These are phyloP conservation scores for Autographa gamma DNA, from an alignment of 2,888 invertebrate species.

Conservation along the genomic window DNA sequence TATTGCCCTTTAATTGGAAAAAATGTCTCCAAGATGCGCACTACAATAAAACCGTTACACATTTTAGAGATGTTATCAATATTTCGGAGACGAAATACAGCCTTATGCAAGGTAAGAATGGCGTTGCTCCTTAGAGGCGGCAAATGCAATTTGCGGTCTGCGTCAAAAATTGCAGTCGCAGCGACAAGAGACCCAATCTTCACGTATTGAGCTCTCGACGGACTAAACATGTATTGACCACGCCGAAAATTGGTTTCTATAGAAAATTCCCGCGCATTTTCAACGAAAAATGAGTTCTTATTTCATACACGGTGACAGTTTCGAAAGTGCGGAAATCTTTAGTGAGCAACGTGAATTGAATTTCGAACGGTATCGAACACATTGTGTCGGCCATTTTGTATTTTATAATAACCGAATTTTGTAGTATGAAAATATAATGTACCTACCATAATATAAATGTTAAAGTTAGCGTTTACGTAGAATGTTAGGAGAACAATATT, in stretches of 20 bases:
- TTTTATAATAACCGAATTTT: constrained; percentile 2
- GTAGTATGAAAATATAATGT: background rate
- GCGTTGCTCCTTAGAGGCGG: constrained; percentile 64
- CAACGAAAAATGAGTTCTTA: constrained; percentile 45
- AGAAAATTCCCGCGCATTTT: constrained; percentile 60
- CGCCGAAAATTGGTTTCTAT: constrained; percentile 69
- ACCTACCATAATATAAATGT: too few relatives aligned
- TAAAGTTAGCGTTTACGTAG: too few relatives aligned
- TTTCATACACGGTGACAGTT: constrained; percentile 39
- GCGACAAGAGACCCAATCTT: constrained; percentile 65
- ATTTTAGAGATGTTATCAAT: too few relatives aligned
- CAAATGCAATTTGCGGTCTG: constrained; percentile 81
- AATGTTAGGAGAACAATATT: too few relatives aligned
- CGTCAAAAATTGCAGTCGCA: constrained; percentile 74
- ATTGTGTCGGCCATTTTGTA: background rate
- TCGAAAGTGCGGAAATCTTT: constrained; percentile 22
- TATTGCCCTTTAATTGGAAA: too few relatives aligned
- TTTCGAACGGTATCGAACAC: background rate
- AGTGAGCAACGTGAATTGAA: constrained; percentile 1
- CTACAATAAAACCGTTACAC: too few relatives aligned
- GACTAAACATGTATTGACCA: constrained; percentile 68
- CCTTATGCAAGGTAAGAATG: constrained; percentile 40
- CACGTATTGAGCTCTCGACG: constrained; percentile 69
- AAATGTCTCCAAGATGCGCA: too few relatives aligned
- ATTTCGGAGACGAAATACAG: constrained; percentile 9